Percentiles rank a stretch among this genome's conserved stretches.
Evolutionary conservation across 2,113 vertebrate species (phyloP).

Genomic region (Recurvirostra avosetta): DNA sequence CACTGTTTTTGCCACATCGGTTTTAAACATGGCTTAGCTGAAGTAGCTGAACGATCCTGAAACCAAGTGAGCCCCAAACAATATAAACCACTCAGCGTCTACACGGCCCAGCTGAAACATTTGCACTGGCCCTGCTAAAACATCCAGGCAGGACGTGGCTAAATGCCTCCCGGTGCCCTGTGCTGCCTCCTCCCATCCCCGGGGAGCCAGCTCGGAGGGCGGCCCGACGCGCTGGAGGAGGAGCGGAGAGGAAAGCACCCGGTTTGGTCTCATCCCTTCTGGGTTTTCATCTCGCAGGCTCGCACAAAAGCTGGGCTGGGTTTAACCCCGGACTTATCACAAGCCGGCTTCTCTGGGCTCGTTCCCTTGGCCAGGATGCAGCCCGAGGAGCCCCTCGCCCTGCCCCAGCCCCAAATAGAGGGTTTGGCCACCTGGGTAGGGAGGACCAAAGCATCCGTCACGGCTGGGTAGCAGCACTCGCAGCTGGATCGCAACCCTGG

Average conservation of each 20-base stretch:
- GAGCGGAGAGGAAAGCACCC: background rate
- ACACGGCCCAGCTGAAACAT: background rate
- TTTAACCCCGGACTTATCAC: background rate
- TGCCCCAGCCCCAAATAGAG: background rate
- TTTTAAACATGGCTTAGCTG: slow-evolving; percentile 30
- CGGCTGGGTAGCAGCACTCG: background rate
- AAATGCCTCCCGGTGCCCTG: background rate
- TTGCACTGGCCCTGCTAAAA: background rate
- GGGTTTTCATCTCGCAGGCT: background rate
- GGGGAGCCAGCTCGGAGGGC: background rate
- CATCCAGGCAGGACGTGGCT: background rate
- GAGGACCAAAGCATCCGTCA: background rate
- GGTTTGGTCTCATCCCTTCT: background rate
- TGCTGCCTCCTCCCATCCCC: background rate
- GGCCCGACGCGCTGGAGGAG: background rate
- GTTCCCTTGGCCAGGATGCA: background rate
- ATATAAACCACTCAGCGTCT: background rate
- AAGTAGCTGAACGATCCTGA: background rate
- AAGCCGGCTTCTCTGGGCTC: background rate
- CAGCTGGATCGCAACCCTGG: background rate
- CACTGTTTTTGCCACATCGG: background rate
- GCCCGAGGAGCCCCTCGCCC: background rate
- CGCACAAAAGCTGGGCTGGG: background rate
- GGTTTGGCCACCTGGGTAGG: background rate
- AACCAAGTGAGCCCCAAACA: background rate